Conservation (phyloP, 2,888 invertebrate genomes). For the Heliconius ethilla region DNA sequence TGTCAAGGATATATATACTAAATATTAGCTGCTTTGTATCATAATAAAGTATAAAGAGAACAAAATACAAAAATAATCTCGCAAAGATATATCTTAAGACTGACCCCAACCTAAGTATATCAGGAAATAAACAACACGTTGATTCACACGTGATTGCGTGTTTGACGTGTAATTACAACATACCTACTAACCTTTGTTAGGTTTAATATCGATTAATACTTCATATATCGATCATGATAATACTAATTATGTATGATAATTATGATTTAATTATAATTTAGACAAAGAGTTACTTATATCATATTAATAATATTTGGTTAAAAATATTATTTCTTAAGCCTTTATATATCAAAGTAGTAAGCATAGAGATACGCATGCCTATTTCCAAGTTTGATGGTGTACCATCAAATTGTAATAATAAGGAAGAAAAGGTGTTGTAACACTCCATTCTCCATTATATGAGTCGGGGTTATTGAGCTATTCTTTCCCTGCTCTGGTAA, state of each 20-base stretch:
- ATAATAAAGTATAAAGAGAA: not conserved
- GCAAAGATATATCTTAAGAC: not conserved
- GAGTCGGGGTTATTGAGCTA: too few relatives aligned
- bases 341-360: too few relatives aligned
- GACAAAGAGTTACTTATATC: too few relatives aligned
- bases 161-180: not conserved
- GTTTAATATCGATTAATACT: not conserved
- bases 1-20: slow-evolving; percentile 4
- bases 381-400: too few relatives aligned
- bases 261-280: too few relatives aligned
- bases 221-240: not conserved
- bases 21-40: slow-evolving; percentile 7
- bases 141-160: slow-evolving; percentile 17
- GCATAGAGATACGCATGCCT: too few relatives aligned
- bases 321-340: too few relatives aligned
- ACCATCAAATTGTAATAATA: too few relatives aligned
- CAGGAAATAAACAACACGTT: slow-evolving; percentile 18
- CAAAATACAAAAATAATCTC: slow-evolving; percentile 1
- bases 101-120: slow-evolving; percentile 16
- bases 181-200: slow-evolving; percentile 3
- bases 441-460: too few relatives aligned
- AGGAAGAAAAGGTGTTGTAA: too few relatives aligned
- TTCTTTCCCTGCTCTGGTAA: too few relatives aligned
- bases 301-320: too few relatives aligned
- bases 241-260: not conserved